Conservation (phyloP, 2,888 invertebrate species). For the Pardosa pseudoannulata region DNA sequence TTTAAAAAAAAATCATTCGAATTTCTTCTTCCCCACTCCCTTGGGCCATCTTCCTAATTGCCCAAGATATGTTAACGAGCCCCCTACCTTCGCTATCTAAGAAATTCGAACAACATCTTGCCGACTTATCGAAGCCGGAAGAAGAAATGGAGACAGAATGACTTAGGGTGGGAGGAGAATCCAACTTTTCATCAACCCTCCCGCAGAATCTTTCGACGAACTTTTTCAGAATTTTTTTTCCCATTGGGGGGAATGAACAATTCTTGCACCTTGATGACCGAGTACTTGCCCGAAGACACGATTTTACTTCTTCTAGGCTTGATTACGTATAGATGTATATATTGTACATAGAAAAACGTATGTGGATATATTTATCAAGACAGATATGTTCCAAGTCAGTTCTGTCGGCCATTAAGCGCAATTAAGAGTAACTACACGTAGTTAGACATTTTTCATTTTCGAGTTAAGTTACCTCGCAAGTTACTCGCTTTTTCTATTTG, state of each 20-base stretch:
- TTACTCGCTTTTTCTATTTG: not conserved
- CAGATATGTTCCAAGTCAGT: not conserved
- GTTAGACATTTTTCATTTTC: constrained; percentile 30
- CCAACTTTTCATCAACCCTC: constrained; percentile 38
- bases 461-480: not conserved
- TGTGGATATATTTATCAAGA: not conserved
- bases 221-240: constrained; percentile 37
- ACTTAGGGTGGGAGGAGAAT: constrained; percentile 41
- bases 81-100: constrained; percentile 35
- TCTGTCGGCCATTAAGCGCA: constrained; percentile 39
- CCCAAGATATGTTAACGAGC: constrained; percentile 71
- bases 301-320: constrained; percentile 40
- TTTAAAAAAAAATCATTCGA: constrained; percentile 50
- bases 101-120: constrained; percentile 69
- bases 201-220: constrained; percentile 19
- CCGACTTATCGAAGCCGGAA: constrained; percentile 65
- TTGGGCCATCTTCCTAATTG: constrained; percentile 64
- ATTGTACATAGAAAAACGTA: not conserved
- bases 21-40: constrained; percentile 44
- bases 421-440: constrained; percentile 44
- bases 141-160: constrained; percentile 57
- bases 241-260: not conserved
- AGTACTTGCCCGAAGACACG: constrained; percentile 42
- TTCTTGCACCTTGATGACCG: constrained; percentile 58
- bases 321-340: constrained; percentile 52